Base-by-base conservation (phyloP, 2,797 vertebrate species). In the Corythornis leucogaster region DNA sequence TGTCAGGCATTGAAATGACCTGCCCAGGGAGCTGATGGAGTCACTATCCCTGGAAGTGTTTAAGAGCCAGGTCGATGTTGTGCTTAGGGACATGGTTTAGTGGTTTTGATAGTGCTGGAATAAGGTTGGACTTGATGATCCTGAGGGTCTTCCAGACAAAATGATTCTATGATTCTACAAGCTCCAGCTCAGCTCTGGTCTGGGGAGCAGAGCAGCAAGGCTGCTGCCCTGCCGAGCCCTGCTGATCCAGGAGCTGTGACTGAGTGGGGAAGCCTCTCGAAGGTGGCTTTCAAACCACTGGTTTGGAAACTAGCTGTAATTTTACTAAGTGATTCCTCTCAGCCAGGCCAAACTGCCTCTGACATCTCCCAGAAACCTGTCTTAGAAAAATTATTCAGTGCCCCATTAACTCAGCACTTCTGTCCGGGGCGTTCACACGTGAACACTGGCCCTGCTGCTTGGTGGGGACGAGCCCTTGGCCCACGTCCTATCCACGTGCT, bases 191-290 rank as follows among this genome's bases (percentile, higher is more conserved):
- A 2, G 43, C 71, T 24, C 42, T 43, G 40, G 8, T 64, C 63
- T 33, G 17, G 24, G 50, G 24, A 86, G 21, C 28, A 38, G 51
- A 51, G 2, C 62, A 69, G 21, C 26, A 51, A 48, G 17, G 7
- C 38, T 7, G 7, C 16, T 31, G 2, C 2, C 24, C n/a, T 16
- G 45, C 64, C 8, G 3, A 54, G 69, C 20, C 67, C 54, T 62
- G 58, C 30, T 14, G 40, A 76, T 63, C 25, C 63, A 19, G 19
- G 62, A 59, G 18, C 15, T 55, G 31, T 38, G 25, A 13, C 0
- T 1, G 30, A 38, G 2, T 0, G 0, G 43, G 26, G 17, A 31
- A 79, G 22, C 16, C 50, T 0, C 0, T 6, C 0, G 3, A 62
- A 75, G 7, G 42, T 16, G 46, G 1, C 48, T 71, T 92, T 78